These are phyloP conservation scores for Centroberyx gerrardi DNA, from an alignment of 2,797 vertebrate species.

Conservation along the genomic window DNA sequence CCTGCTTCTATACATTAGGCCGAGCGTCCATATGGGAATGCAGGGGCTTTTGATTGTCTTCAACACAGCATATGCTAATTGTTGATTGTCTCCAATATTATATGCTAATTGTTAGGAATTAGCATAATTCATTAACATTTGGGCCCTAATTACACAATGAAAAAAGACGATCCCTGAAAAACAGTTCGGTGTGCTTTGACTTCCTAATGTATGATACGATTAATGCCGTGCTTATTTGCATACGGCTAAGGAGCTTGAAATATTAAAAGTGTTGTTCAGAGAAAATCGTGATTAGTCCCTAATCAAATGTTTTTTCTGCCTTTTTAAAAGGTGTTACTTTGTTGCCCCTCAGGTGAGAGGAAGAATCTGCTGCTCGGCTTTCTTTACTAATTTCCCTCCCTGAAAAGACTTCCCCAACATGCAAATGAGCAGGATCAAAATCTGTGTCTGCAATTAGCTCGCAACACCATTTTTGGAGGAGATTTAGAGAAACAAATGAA, in stretches of 20 bases:
- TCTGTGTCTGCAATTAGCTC: conserved; percentile 67
- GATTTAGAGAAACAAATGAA: conserved; percentile 81
- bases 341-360: conserved; percentile 80
- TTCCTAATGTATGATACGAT: conserved; percentile 79
- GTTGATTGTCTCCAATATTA: conserved; percentile 88
- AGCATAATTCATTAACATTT: conserved; percentile 90
- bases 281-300: conserved; percentile 79
- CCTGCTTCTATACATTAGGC: conserved; percentile 72
- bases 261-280: conserved; percentile 81
- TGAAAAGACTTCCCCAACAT: conserved; percentile 56
- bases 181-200: conserved; percentile 76
- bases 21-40: conserved; percentile 75
- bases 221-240: conserved; percentile 78
- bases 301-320: conserved; percentile 84
- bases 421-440: conserved; percentile 67
- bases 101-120: conserved; percentile 88
- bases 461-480: conserved; percentile 48
- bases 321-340: conserved; percentile 72
- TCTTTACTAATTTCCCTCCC: conserved; percentile 60
- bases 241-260: conserved; percentile 79
- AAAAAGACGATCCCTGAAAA: conserved; percentile 75
- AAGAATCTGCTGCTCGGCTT: conserved; percentile 52
- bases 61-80: conserved; percentile 86
- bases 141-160: conserved; percentile 86
- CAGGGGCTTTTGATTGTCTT: conserved; percentile 81